A percentile compares a stretch with the other conserved stretches of the same genome.
Conservation (phyloP, 2,113 vertebrate genomes). For the Pseudois nayaur region DNA sequence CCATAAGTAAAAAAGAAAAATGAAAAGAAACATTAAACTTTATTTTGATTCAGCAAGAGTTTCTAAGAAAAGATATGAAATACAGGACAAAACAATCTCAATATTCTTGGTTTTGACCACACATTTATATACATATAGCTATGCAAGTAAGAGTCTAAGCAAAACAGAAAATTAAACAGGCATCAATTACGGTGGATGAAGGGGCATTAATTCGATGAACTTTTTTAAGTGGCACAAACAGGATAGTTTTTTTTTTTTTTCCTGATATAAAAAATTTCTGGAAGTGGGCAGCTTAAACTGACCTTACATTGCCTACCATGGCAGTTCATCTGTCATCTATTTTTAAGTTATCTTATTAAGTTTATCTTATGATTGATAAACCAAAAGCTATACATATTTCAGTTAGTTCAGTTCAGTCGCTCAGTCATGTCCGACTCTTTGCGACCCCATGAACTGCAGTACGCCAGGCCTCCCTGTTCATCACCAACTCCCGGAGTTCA, state of each 20-base stretch:
- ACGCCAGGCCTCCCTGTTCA: too few species aligned
- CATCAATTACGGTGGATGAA: neutral
- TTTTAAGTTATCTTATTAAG: neutral
- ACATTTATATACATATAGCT: neutral
- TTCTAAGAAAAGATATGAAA: neutral
- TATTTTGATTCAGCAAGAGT: neutral
- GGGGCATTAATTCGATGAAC: neutral
- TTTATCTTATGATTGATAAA: neutral
- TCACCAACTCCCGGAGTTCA: too few species aligned
- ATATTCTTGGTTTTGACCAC: neutral
- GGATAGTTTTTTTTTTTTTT: neutral
- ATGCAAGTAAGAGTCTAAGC: neutral
- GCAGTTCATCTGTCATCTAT: neutral
- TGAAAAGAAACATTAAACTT: neutral
- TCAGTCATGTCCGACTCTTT: too few species aligned
- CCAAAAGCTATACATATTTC: neutral
- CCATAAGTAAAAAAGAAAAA: neutral
- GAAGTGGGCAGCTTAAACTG: neutral
- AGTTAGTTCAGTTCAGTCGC: too few species aligned
- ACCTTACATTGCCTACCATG: neutral
- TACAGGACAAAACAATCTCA: neutral
- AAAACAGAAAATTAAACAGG: constrained; percentile 1
- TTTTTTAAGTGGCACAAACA: neutral
- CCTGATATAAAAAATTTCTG: neutral
- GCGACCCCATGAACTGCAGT: too few species aligned